phyloP scores from a whole-genome alignment of 1,140 invertebrate species.

The Sminthurides bifidus region DNA sequence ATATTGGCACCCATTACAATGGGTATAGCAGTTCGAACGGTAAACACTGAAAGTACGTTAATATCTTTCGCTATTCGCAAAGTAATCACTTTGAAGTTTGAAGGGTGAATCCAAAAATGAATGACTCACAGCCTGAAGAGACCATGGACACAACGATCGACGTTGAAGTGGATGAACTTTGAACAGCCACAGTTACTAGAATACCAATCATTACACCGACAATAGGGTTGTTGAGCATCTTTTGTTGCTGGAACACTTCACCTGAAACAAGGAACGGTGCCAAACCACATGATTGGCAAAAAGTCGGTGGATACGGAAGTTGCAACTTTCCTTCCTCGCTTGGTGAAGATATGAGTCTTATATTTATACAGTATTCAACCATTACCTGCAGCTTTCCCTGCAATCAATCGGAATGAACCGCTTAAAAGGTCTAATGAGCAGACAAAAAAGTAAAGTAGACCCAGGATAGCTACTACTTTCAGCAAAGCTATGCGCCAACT shows the following conservation, averaged over 20 bases:
- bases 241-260: constrained; percentile 40
- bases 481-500: too few relatives aligned
- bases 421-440: constrained; percentile 47
- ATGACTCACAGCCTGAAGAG: constrained; percentile 41
- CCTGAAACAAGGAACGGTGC: constrained; percentile 31
- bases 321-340: not conserved
- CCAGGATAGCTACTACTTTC: constrained; percentile 37
- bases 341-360: too few relatives aligned
- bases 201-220: constrained; percentile 46
- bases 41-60: constrained; percentile 37
- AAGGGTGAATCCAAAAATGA: constrained; percentile 2
- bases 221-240: constrained; percentile 45
- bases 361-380: not conserved
- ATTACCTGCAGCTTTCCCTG: constrained; percentile 36
- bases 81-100: not conserved
- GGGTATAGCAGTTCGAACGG: constrained; percentile 43
- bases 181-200: constrained; percentile 48
- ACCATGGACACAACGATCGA: constrained; percentile 53
- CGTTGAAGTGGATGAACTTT: constrained; percentile 50
- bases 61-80: not conserved
- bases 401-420: constrained; percentile 45
- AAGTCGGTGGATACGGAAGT: too few relatives aligned
- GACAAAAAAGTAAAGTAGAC: constrained; percentile 46
- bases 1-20: constrained; percentile 50
- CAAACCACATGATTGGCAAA: too few relatives aligned